phyloP scores from a whole-genome alignment of 2,888 invertebrate genomes.

The Hydrotaea cyrtoneurina region DNA sequence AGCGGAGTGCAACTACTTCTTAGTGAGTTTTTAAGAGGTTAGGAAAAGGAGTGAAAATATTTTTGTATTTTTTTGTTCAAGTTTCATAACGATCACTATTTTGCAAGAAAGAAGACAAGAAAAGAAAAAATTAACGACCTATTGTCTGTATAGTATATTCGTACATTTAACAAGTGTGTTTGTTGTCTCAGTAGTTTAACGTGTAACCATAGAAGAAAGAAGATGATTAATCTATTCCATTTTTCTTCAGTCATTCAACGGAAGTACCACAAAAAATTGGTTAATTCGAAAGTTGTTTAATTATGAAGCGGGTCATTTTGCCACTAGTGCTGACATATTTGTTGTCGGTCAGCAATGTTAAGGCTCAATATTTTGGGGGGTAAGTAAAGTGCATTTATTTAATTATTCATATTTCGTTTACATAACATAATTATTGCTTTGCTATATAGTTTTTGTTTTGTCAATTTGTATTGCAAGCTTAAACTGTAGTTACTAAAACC shows the following conservation, averaged over 20 bases:
- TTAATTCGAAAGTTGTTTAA: slow-evolving; percentile 51
- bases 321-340: slow-evolving; percentile 55
- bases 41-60: slow-evolving; percentile 27
- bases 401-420: not conserved
- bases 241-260: slow-evolving; percentile 41
- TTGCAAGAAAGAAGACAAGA: slow-evolving; percentile 61
- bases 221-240: slow-evolving; percentile 31
- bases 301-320: slow-evolving; percentile 58
- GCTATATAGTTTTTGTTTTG: not conserved
- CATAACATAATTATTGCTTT: not conserved
- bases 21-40: slow-evolving; percentile 51
- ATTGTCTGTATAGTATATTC: not conserved
- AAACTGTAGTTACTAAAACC: not conserved
- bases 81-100: slow-evolving; percentile 64
- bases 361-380: slow-evolving; percentile 59
- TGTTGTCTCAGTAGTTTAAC: not conserved
- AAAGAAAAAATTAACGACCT: slow-evolving; percentile 29
- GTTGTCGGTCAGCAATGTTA: slow-evolving; percentile 53
- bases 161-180: not conserved
- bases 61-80: slow-evolving; percentile 12
- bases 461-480: not conserved
- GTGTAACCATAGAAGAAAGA: not conserved
- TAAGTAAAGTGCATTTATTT: slow-evolving; percentile 44
- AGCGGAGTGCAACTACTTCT: slow-evolving; percentile 35
- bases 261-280: slow-evolving; percentile 63